Evolutionary conservation across 2,797 vertebrate species (phyloP), one percentile per base, ranked within the genome.

Genomic region (Crypturellus tataupa): DNA sequence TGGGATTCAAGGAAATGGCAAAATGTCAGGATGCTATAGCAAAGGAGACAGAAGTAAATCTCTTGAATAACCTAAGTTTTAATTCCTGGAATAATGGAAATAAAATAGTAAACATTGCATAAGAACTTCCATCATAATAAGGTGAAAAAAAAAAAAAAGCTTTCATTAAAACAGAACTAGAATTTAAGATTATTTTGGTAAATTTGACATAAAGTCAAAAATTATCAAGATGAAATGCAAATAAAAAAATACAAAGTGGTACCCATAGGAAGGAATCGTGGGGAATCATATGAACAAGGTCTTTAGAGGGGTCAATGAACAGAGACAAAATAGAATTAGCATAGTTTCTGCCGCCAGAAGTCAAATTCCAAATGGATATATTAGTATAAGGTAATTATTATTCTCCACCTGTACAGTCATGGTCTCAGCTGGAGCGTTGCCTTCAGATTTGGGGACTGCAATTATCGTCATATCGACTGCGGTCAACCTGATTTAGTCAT

Each of bases 91-190:
- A 64, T 4, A 59, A 39, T 23, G 10, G 62, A 53, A 92, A 85
- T 82, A 77, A 89, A 92, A 93, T 80, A 92, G 86, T 80, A 90
- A 90, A 47, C 7, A 46, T 82, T 89, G 80, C 46, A 37, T 49
- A 46, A 82, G 21, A 12, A 53, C 39, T 73, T 69, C 33, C 27
- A 3, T 92, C 68, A 87, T 6, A 42, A 25, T 23, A 70, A 82
- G 60, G 51, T 42, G 27, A 44, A 47, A 82, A 93, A 90, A 29
- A 40, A 40, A 40, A 42, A 20, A 65, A 69, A 76, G 65, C 3
- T 27, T 21, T 58, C 23, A 40, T 10, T 29, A 67, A 63, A 87
- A 39, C 7, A 75, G 21, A 87, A 51, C 0, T 23, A 29, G 11
- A 70, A 67, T 77, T 93, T 59, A 46, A 35, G 35, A 21, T 4